phyloP scores from a whole-genome alignment of 64 coral and sea anemone species.

The Catalaphyllia jardinei region DNA sequence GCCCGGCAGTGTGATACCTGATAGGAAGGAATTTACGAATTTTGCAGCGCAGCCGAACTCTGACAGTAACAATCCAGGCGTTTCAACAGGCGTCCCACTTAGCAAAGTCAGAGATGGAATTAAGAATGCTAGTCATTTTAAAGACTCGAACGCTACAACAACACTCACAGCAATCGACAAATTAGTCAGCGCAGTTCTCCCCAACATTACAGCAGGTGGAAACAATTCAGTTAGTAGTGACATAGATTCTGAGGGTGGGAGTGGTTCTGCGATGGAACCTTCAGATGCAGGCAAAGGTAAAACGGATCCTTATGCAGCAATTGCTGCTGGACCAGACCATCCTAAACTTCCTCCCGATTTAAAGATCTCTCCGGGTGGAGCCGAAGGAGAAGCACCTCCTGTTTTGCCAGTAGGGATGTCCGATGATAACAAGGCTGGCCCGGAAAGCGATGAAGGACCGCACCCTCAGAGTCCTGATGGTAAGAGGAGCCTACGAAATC shows the following conservation, averaged over 20 bases:
- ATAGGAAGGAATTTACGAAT: slow-evolving; percentile 33
- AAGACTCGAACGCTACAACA: slow-evolving; percentile 6
- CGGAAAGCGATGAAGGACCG: not conserved
- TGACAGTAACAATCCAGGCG: not conserved
- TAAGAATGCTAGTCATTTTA: not conserved
- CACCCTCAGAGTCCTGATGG: slow-evolving; percentile 4
- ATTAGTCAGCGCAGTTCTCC: not conserved
- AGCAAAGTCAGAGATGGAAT: slow-evolving; percentile 49
- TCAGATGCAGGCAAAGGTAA: not conserved
- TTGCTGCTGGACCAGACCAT: slow-evolving; percentile 66
- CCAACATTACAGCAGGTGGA: not conserved
- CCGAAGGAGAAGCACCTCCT: slow-evolving; percentile 21
- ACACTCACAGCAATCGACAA: slow-evolving; percentile 1
- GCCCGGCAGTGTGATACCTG: slow-evolving; percentile 11
- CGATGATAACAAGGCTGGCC: slow-evolving; percentile 7
- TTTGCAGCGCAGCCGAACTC: not conserved
- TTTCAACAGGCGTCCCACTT: slow-evolving; percentile 22
- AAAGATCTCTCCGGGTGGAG: slow-evolving; percentile 39
- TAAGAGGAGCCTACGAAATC: not conserved
- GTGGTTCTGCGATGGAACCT: slow-evolving; percentile 16
- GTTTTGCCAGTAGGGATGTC: slow-evolving; percentile 54
- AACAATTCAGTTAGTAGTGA: not conserved
- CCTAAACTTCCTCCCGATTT: slow-evolving; percentile 58
- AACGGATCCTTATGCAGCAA: slow-evolving; percentile 70
- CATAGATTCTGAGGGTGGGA: slow-evolving; percentile 17